Evolutionary conservation across 2,888 invertebrate species (phyloP), one percentile per base, ranked within the genome.

Genomic region (Carpatolechia fugitivella): DNA sequence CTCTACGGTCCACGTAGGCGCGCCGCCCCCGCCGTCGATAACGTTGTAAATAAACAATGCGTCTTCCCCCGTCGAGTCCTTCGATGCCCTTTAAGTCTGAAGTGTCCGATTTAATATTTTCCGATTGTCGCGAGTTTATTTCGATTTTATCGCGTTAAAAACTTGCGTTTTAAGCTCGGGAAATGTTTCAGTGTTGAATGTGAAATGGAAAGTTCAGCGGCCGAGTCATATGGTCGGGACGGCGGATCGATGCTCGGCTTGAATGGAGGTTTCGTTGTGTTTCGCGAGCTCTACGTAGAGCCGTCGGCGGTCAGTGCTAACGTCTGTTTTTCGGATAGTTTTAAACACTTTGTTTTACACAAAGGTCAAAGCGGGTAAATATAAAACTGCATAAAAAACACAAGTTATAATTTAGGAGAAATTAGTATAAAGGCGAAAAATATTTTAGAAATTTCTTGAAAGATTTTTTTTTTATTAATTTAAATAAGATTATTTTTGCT

Each of bases 11-110:
- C 57, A 62, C 78, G 78, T 80, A 79, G 73, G 80, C 83, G 76
- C 69, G 62, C 66, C 76, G 72, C 77, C 75, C 70, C 72, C 79
- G 64, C 72, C 69, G 70, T 74, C 72, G 85, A 85, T 86, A 84
- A 80, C 77, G 70, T 83, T 80, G 85, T 87, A 87, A 86, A 88
- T 79, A 88, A 87, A 87, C 88, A 83, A 80, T 65, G 64, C 69
- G 63, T 59, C 63, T 63, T 65, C 56, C 60, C 56, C 54, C 60
- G 31, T 65, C 63, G 54, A 60, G 60, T 68, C 66, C 70, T 74
- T 72, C 61, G 57, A 62, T 64, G 66, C 60, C 69, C 69, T 74
- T 67, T 68, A 68, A 60, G 59, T 59, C 61, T 35, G 44, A 54
- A 63, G 69, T 72, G 69, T 63, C 54, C 56, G 47, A 41, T 58